phyloP scores from a whole-genome alignment of 2,797 vertebrate species.

The Nannoperca australis region DNA sequence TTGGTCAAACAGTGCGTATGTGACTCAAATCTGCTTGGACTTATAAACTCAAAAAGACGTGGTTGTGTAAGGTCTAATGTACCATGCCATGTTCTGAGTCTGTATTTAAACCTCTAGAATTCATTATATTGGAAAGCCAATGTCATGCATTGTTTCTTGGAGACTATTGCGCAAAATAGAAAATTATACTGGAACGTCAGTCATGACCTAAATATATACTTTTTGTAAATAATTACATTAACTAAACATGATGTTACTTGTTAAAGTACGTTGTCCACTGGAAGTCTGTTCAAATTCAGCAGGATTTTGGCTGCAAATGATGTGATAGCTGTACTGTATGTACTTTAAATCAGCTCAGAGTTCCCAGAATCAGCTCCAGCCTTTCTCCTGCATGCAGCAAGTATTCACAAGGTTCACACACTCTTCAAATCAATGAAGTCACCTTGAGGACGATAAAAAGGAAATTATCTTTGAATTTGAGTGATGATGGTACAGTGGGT shows the following conservation, averaged over 20 bases:
- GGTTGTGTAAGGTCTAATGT: not conserved
- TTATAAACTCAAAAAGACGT: not conserved
- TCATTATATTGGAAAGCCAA: not conserved
- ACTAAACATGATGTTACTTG: not conserved
- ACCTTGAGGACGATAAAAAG: slow-evolving; percentile 7
- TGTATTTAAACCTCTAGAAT: not conserved
- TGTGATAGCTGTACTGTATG: not conserved
- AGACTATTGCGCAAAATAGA: not conserved
- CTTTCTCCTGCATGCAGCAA: not conserved
- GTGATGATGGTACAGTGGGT: not conserved
- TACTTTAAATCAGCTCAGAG: not conserved
- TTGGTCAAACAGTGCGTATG: not conserved
- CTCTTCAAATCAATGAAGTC: not conserved
- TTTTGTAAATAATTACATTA: not conserved
- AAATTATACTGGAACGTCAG: not conserved
- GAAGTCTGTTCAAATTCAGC: not conserved
- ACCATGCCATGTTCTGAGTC: too few species aligned
- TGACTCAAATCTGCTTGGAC: not conserved
- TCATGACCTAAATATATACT: not conserved
- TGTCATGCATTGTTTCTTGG: not conserved
- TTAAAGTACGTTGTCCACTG: not conserved
- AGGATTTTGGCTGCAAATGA: not conserved
- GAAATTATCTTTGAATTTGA: not conserved
- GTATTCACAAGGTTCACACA: not conserved
- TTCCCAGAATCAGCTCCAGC: slow-evolving; percentile 2